Base-by-base conservation (phyloP, 1,140 invertebrate species). In the Drosophila erecta region DNA sequence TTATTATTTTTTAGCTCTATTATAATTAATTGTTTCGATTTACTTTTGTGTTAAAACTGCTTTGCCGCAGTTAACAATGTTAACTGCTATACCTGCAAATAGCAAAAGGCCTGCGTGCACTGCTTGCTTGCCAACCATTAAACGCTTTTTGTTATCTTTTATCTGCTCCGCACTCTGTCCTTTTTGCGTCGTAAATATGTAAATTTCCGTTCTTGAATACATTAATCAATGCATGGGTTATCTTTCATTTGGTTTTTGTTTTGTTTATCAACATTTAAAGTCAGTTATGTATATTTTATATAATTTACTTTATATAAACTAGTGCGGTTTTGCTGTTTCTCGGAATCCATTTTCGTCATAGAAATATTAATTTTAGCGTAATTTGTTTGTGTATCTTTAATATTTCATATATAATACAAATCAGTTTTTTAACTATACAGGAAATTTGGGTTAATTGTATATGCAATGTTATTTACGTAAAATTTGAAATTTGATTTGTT, bases 371-470 rank as follows among this genome's bases (percentile, higher is more conserved):
- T 54, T 50, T 59, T 66, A 65, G 37, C 56, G 38, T 76, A 44
- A 53, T 57, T 53, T 56, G 55, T 78, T 81, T 57, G 59, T 77
- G 71, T 57, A 59, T 55, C 27, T 76, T 59, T 65, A 51, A 60
- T 73, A 58, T 74, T 76, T 87, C 47, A 87, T 86, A 79, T 86
- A 86, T 86, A 72, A 81, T 86, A 86, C 83, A 86, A 87, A 86
- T 86, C 64, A 75, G 49, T 71, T 86, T 78, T 81, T 86, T 74
- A 81, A 72, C 83, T 86, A 87, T 86, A 86, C 81, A 86, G 80
- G 73, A 86, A 86, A 86, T 86, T 65, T 85, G 47, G 66, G 43
- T 72, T 62, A 79, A 67, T 84, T 72, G 76, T 73, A 85, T 80
- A 56, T 72, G 67, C 58, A 55, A 47, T 77, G 65, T 67, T 69